phyloP scores from a whole-genome alignment of 2,113 vertebrate species.

The Percopsis transmontana region DNA sequence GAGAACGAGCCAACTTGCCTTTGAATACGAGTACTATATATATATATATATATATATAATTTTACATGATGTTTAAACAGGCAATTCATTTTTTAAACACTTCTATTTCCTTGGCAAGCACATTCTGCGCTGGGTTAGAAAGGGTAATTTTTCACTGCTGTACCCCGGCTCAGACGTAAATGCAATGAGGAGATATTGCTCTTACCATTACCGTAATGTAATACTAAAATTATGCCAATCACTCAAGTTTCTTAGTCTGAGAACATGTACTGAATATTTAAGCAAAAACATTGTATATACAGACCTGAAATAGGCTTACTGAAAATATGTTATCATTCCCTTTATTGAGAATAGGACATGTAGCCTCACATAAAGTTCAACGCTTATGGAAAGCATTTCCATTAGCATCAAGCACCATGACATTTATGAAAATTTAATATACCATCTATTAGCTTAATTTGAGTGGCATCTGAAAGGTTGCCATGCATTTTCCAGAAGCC shows the following conservation, averaged over 20 bases:
- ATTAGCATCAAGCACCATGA: too few species aligned
- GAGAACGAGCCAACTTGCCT: conserved; percentile 21
- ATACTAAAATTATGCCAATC: conserved; percentile 16
- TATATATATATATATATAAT: conserved; percentile 50
- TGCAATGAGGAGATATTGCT: not conserved
- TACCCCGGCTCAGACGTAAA: conserved; percentile 20
- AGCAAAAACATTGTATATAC: not conserved
- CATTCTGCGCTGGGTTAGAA: conserved; percentile 11
- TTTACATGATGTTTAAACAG: conserved; percentile 56
- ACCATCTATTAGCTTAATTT: too few species aligned
- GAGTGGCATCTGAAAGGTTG: too few species aligned
- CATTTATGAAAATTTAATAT: too few species aligned
- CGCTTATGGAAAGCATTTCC: too few species aligned
- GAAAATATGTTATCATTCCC: not conserved
- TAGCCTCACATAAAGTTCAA: too few species aligned
- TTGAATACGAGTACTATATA: conserved; percentile 27
- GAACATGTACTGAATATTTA: conserved; percentile 11
- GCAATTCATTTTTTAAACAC: conserved; percentile 48
- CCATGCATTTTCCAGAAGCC: too few species aligned
- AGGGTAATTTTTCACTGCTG: conserved; percentile 13
- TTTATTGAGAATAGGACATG: too few species aligned
- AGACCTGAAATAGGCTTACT: not conserved
- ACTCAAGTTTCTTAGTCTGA: conserved; percentile 17
- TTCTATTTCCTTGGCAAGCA: conserved; percentile 31
- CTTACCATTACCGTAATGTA: conserved; percentile 25